Conservation (phyloP, 2,797 vertebrate genomes). For the Sylvia borin region DNA sequence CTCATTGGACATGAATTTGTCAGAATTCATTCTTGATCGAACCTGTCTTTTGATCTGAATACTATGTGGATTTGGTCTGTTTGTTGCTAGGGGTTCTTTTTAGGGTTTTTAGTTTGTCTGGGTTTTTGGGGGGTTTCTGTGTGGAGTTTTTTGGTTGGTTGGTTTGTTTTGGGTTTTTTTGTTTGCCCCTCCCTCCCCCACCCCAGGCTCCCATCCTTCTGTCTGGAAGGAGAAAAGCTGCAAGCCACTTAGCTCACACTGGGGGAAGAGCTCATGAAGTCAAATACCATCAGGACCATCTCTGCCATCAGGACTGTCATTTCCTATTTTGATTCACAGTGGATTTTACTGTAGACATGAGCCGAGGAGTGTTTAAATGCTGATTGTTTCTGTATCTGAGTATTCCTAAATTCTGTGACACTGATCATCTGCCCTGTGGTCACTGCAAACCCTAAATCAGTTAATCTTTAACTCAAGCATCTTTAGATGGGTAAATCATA, state of each 20-base stretch:
- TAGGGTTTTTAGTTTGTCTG: too few species aligned
- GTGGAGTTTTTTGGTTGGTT: neutral
- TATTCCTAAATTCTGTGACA: neutral
- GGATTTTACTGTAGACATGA: neutral
- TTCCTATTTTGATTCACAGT: neutral
- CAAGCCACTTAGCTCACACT: neutral
- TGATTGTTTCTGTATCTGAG: neutral
- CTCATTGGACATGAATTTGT: neutral
- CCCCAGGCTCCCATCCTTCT: neutral
- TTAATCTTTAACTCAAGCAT: neutral
- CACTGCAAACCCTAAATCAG: neutral
- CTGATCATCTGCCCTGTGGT: neutral
- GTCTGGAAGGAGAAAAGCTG: neutral
- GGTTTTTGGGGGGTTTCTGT: neutral
- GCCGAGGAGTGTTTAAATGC: neutral
- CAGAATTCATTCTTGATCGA: neutral
- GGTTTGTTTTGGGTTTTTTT: neutral
- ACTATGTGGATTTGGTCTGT: neutral
- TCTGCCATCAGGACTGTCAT: neutral
- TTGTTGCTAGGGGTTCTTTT: neutral
- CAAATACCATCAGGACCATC: neutral
- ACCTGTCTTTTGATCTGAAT: neutral
- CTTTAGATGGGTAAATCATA: neutral
- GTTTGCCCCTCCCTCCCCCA: rapidly evolving
- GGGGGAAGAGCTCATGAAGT: neutral